A percentile compares a stretch with the other conserved stretches of the same genome.
Evolutionary conservation across 2,888 invertebrate species (phyloP).

Genomic region (Heteromyza rotundicornis): DNA sequence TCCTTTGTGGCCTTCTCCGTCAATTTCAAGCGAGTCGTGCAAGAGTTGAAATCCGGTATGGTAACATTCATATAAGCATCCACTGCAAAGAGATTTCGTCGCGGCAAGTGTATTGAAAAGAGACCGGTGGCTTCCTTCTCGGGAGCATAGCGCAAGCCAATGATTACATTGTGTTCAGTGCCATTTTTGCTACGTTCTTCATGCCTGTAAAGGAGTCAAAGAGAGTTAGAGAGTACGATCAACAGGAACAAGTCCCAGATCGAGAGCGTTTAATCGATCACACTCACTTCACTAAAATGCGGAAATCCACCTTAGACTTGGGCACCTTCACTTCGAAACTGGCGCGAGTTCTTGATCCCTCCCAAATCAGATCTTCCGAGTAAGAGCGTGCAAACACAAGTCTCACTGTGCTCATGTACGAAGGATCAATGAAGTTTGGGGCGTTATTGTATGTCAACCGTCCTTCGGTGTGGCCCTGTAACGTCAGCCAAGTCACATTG

Average conservation of each 20-base stretch:
- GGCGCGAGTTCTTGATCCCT: conserved; percentile 65
- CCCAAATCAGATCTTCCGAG: conserved; percentile 67
- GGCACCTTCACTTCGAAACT: conserved; percentile 71
- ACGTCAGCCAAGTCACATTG: conserved; percentile 70
- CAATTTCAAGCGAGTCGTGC: conserved; percentile 70
- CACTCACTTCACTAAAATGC: conserved; percentile 65
- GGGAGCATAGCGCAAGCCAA: conserved; percentile 67
- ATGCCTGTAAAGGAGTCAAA: conserved; percentile 42
- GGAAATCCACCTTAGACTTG: conserved; percentile 71
- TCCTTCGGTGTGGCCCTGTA: conserved; percentile 75
- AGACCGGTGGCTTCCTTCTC: conserved; percentile 68
- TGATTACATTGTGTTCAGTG: conserved; percentile 65
- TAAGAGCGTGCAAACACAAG: conserved; percentile 69
- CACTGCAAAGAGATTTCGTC: conserved; percentile 70
- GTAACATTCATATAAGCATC: conserved; percentile 77
- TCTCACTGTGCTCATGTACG: conserved; percentile 69
- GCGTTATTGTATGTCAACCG: conserved; percentile 75
- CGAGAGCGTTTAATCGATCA: neutral
- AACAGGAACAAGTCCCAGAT: neutral
- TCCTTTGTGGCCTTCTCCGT: conserved; percentile 73
- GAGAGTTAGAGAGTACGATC: neutral
- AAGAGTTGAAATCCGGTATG: conserved; percentile 76
- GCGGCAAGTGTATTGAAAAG: conserved; percentile 70
- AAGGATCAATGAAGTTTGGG: conserved; percentile 66
- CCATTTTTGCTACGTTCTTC: conserved; percentile 64